Evolutionary conservation across 2,113 vertebrate species (phyloP).

Genomic region (Antigone vipio): DNA sequence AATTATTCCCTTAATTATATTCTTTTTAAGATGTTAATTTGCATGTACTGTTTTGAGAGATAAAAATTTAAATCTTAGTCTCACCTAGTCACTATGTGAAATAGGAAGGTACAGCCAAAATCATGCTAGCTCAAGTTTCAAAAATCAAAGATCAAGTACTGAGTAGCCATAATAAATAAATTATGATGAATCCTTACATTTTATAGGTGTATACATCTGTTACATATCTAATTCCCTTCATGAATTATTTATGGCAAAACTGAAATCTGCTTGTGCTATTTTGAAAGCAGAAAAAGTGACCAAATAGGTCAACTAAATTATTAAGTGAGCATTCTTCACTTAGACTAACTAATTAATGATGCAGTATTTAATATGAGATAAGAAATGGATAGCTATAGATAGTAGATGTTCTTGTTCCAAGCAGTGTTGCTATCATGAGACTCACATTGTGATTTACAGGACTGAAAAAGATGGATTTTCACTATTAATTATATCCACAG

Average conservation of each 20-base stretch:
- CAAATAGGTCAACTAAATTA: neutral
- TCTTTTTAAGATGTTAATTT: neutral
- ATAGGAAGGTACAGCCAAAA: neutral
- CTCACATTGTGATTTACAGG: neutral
- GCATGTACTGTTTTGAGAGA: neutral
- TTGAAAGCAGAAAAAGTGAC: neutral
- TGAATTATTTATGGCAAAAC: neutral
- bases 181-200: neutral
- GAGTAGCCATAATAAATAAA: neutral
- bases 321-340: neutral
- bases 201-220: neutral
- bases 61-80: neutral
- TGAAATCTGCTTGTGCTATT: neutral
- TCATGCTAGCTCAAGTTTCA: neutral
- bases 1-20: neutral
- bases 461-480: neutral
- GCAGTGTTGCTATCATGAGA: neutral
- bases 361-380: neutral
- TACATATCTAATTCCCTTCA: neutral
- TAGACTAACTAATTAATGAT: neutral
- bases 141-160: neutral
- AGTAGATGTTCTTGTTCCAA: neutral
- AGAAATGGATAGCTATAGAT: neutral
- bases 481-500: neutral
- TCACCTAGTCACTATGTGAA: neutral